Evolutionary conservation across 2,113 vertebrate genomes (phyloP).

Genomic region (Esox niger): DNA sequence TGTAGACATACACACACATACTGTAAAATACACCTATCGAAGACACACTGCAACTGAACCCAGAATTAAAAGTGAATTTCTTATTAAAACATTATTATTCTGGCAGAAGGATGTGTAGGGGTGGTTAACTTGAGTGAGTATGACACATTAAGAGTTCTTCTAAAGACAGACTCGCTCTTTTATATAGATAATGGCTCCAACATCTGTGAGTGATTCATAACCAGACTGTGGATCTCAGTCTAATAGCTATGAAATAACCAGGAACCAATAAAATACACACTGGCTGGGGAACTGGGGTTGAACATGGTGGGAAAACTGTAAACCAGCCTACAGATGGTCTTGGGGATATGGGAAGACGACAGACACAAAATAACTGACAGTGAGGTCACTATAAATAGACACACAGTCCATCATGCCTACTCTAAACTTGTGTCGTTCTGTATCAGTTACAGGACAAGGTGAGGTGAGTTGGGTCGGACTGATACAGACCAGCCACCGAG

Average conservation of each 20-base stretch:
- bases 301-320: slow-evolving; percentile 11
- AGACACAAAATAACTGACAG: slow-evolving; percentile 21
- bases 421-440: slow-evolving; percentile 9
- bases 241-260: slow-evolving; percentile 1
- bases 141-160: neutral
- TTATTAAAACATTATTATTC: too few relatives aligned
- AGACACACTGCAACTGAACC: neutral
- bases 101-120: too few relatives aligned
- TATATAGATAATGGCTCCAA: neutral
- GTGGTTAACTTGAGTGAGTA: too few relatives aligned
- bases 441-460: neutral
- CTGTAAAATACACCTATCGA: neutral
- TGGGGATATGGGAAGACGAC: slow-evolving; percentile 24
- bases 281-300: slow-evolving; percentile 8
- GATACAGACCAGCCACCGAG: slow-evolving; percentile 2
- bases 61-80: too few relatives aligned
- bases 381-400: slow-evolving; percentile 44
- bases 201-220: slow-evolving; percentile 30
- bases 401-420: slow-evolving; percentile 19
- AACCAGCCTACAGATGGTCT: neutral
- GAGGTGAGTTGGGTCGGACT: slow-evolving; percentile 1
- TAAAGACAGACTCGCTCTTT: too few relatives aligned
- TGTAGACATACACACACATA: slow-evolving; percentile 38
- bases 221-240: neutral
- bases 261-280: neutral